These are phyloP conservation scores for Gymnocephalus cernua DNA, from an alignment of 2,113 vertebrate species.

Conservation along the genomic window DNA sequence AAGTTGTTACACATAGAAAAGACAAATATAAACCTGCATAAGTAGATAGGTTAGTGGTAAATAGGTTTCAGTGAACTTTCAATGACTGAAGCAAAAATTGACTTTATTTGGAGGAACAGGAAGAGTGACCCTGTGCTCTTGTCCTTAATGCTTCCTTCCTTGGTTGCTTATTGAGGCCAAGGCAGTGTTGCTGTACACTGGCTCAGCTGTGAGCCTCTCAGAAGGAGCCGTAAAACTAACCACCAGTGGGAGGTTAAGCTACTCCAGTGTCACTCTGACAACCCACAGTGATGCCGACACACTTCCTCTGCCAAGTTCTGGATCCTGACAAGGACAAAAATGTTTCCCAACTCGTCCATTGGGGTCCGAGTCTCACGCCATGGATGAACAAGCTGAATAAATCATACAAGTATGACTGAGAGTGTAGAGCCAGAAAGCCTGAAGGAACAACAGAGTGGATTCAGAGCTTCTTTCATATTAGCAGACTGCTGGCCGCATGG, in stretches of 20 bases:
- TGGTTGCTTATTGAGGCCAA: constrained; percentile 65
- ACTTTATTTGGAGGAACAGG: constrained; percentile 47
- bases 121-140: constrained; percentile 63
- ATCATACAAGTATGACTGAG: constrained; percentile 77
- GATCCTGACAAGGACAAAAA: constrained; percentile 74
- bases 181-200: constrained; percentile 47
- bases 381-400: constrained; percentile 79
- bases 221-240: constrained; percentile 71
- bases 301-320: constrained; percentile 75
- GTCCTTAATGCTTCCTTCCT: constrained; percentile 61
- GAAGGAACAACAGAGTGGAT: constrained; percentile 76
- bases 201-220: constrained; percentile 57
- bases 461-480: constrained; percentile 79
- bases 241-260: constrained; percentile 74
- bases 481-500: constrained; percentile 80
- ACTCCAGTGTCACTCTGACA: constrained; percentile 72
- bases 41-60: not conserved
- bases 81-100: constrained; percentile 26
- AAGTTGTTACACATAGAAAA: not conserved
- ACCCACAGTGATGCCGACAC: constrained; percentile 73
- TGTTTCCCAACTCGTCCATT: constrained; percentile 68
- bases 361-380: constrained; percentile 73
- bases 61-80: constrained; percentile 26
- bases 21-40: constrained; percentile 9
- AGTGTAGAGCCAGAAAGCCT: constrained; percentile 74